Evolutionary conservation across 2,888 invertebrate genomes (phyloP).

Genomic region (Urechis unicinctus): DNA sequence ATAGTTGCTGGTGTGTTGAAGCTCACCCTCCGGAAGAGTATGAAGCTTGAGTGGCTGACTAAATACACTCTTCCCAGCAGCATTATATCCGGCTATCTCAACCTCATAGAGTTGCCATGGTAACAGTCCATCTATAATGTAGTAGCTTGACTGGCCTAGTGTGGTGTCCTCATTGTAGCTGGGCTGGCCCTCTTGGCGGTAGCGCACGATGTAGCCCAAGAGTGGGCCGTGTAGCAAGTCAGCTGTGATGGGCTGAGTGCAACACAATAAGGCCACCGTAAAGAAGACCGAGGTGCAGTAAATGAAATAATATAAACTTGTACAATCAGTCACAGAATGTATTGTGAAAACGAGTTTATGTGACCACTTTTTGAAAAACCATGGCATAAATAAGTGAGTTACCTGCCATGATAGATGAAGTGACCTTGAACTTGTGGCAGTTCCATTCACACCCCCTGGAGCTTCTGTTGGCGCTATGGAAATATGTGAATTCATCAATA

Average conservation of each 20-base stretch:
- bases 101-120: conserved; percentile 14
- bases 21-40: conserved; percentile 9
- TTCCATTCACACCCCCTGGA: no score
- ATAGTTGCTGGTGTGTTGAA: no score
- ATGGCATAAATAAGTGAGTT: no score
- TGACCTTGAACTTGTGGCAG: no score
- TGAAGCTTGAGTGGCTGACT: conserved; percentile 1
- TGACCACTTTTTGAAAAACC: no score
- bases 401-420: no score
- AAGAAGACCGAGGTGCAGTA: no score
- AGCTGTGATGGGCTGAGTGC: conserved; percentile 3
- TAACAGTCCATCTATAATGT: conserved; percentile 4
- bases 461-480: no score
- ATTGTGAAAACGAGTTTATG: no score
- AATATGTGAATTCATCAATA: no score
- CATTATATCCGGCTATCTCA: conserved; percentile 6
- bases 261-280: not conserved
- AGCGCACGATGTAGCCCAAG: conserved; percentile 4
- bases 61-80: conserved; percentile 2
- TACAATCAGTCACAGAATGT: no score
- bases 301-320: no score
- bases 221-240: conserved; percentile 4
- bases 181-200: not conserved
- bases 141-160: not conserved
- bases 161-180: not conserved